Conservation (phyloP, 2,113 vertebrate genomes). For the Bucco capensis region DNA sequence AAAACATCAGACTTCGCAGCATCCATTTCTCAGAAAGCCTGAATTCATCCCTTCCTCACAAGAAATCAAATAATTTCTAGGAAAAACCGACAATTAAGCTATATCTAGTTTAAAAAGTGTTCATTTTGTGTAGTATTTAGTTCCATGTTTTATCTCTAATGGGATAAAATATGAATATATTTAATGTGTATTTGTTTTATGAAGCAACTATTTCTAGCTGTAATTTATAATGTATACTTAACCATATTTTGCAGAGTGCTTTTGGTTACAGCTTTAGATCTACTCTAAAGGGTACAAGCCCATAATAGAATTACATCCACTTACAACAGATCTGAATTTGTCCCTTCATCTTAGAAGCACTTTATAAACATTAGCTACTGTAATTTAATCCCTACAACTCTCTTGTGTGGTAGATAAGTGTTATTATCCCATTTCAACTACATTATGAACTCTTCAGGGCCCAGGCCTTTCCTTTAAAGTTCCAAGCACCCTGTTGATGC, state of each 20-base stretch:
- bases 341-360: slow-evolving; percentile 67
- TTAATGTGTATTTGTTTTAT: background rate
- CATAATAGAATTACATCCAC: slow-evolving; percentile 62
- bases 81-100: background rate
- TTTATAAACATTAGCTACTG: slow-evolving; percentile 66
- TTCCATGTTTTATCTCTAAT: background rate
- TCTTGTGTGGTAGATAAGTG: slow-evolving; percentile 64
- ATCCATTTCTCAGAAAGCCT: background rate
- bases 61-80: background rate
- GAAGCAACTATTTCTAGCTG: background rate
- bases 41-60: background rate
- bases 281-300: slow-evolving; percentile 43
- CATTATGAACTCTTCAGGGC: slow-evolving; percentile 65
- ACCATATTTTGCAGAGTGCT: slow-evolving; percentile 53
- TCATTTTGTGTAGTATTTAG: background rate
- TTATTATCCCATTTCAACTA: slow-evolving; percentile 68
- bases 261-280: slow-evolving; percentile 58
- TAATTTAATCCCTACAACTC: slow-evolving; percentile 65
- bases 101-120: background rate
- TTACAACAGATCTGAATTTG: slow-evolving; percentile 65
- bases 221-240: slow-evolving; percentile 25
- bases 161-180: background rate
- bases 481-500: slow-evolving; percentile 58
- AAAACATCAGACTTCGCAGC: background rate
- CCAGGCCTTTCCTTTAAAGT: slow-evolving; percentile 64